Evolutionary conservation across 2,113 vertebrate species (phyloP).

Genomic region (Dromiciops gliroides): DNA sequence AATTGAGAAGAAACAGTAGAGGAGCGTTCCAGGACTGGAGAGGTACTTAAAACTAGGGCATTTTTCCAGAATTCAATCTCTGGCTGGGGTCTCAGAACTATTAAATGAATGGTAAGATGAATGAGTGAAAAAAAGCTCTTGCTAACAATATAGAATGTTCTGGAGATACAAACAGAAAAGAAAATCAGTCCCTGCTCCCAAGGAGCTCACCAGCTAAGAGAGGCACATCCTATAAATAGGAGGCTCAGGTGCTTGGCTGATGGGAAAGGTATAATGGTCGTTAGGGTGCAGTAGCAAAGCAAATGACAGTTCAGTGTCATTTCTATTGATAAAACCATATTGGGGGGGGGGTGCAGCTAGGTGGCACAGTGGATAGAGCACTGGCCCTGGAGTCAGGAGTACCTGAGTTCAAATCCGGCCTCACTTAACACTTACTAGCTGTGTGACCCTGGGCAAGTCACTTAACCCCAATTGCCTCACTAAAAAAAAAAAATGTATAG

Average conservation of each 20-base stretch:
- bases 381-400: too few relatives aligned
- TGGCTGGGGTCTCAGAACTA: not conserved
- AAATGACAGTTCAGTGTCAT: not conserved
- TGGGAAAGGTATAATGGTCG: too few relatives aligned
- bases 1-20: not conserved
- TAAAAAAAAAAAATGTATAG: too few relatives aligned
- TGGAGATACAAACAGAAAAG: not conserved
- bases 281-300: too few relatives aligned
- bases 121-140: not conserved
- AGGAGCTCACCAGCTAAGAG: not conserved
- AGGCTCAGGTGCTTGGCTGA: too few relatives aligned
- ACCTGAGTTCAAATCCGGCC: too few relatives aligned
- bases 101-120: not conserved
- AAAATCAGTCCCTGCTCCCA: not conserved
- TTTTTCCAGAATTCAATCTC: not conserved
- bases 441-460: too few relatives aligned
- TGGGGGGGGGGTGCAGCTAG: too few relatives aligned
- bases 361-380: too few relatives aligned
- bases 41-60: not conserved
- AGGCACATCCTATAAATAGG: not conserved
- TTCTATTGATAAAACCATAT: not conserved
- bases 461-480: too few relatives aligned
- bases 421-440: too few relatives aligned
- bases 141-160: not conserved
- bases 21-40: not conserved